Conservation (phyloP, 2,113 vertebrate species). For the Corythornis vintsioides region DNA sequence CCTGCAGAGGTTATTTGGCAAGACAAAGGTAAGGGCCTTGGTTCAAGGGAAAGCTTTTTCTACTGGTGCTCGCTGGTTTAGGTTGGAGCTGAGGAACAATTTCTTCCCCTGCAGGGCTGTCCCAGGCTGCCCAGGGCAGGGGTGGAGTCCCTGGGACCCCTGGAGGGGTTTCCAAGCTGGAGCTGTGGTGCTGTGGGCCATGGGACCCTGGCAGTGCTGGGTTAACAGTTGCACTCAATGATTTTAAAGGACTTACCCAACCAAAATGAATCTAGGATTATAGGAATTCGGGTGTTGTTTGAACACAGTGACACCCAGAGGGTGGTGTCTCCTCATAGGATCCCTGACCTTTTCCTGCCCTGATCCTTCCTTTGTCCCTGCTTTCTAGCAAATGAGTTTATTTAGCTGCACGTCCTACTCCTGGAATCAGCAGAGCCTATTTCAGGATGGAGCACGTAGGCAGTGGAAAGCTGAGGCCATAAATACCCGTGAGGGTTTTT, state of each 20-base stretch:
- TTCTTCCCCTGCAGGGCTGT: no score
- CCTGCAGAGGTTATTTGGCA: no score
- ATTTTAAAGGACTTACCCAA: background rate
- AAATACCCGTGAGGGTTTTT: background rate
- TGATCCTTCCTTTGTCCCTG: background rate
- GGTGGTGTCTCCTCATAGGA: fast-evolving
- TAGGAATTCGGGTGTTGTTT: background rate
- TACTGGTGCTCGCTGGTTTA: no score
- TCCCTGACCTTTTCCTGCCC: background rate
- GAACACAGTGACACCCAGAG: fast-evolving
- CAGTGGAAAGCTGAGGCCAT: conserved; percentile 28
- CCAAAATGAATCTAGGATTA: background rate
- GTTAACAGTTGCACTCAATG: background rate
- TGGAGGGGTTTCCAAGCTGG: background rate
- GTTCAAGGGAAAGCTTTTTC: no score
- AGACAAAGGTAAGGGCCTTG: no score
- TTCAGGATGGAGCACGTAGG: conserved; percentile 53
- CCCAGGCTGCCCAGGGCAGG: background rate
- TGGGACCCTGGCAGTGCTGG: background rate
- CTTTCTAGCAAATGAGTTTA: conserved; percentile 13
- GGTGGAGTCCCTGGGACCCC: background rate
- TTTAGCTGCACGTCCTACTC: background rate
- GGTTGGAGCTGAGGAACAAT: no score
- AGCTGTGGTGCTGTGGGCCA: background rate
- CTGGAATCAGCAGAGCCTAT: conserved; percentile 37